Percentiles rank a stretch among this genome's conserved stretches.
These are phyloP conservation scores for Diglossa cyanea DNA, from an alignment of 2,797 vertebrate genomes.

Conservation along the genomic window DNA sequence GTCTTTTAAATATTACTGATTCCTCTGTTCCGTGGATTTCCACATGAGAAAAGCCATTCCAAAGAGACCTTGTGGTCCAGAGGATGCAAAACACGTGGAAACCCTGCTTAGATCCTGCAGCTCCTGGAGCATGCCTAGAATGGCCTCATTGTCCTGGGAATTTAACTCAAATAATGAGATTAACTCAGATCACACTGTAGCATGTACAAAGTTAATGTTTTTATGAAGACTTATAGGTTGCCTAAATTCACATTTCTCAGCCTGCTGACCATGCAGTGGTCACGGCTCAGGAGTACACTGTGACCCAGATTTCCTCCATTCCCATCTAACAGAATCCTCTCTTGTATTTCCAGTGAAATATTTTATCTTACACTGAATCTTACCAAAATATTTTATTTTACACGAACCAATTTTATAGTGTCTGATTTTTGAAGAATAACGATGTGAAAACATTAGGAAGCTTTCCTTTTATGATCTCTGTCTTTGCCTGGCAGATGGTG, in stretches of 20 bases:
- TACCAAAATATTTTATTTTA: no score
- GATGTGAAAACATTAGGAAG: not conserved
- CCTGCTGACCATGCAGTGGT: not conserved
- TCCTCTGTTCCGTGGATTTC: not conserved
- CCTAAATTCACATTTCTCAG: not conserved
- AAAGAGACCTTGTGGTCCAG: not conserved
- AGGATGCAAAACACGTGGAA: not conserved
- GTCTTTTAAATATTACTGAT: not conserved
- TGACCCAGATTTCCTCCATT: not conserved
- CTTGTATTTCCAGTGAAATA: not conserved
- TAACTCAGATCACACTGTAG: not conserved
- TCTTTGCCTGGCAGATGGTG: not conserved
- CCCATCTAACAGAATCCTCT: not conserved
- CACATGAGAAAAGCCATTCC: not conserved
- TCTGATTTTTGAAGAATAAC: not conserved
- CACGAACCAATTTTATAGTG: not conserved
- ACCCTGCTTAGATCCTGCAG: not conserved
- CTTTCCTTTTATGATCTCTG: not conserved
- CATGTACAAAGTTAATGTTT: not conserved
- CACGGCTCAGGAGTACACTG: not conserved
- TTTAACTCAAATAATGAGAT: not conserved
- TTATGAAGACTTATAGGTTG: not conserved
- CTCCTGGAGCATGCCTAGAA: not conserved
- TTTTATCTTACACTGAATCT: not conserved
- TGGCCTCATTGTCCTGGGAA: not conserved